Base-by-base conservation (phyloP, 2,797 vertebrate genomes). In the Eremophila alpestris region DNA sequence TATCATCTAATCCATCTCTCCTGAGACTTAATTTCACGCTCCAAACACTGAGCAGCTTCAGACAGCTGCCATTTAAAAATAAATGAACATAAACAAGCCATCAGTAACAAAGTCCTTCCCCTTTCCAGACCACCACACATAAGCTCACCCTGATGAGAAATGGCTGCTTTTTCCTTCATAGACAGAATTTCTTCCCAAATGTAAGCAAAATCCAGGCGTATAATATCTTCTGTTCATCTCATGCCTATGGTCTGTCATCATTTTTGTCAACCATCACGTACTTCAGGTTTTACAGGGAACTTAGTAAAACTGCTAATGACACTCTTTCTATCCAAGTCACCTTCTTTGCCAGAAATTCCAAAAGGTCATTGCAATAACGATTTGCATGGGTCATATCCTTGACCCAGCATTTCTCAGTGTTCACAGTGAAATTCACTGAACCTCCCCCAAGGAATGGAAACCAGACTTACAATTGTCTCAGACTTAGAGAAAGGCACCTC, bases 11-110 rank as follows among this genome's bases (percentile, higher is more conserved):
- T 95, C 89, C 89, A 67, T 94, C 93, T 94, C 91, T 80, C 68
- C 76, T 91, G 94, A 93, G 89, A 76, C 65, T 91, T 96, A 93
- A 94, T 94, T 91, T 96, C 94, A 95, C 5, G 36, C 84, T 95
- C 48, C 75, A 90, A 92, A 90, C 86, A 67, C 74, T 80, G 88
- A 94, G 81, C 45, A 89, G 56, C 75, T 84, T 87, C 64, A 82
- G 93, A 95, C 74, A 95, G 67, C 90, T 95, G 86, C 67, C 86
- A 95, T 77, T 95, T 90, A 94, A 90, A 94, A 96, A 92, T 64
- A 92, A 93, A 85, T 17, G 3, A 86, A 78, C 83, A 79, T 88
- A 95, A 96, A 92, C 92, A 94, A 90, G 75, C 56, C 64, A 93
- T 92, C 75, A 81, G 54, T 54, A 92, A 54, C 16, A 58, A 87